Evolutionary conservation across 2,113 vertebrate genomes (phyloP).

Genomic region (Nicator chloris): DNA sequence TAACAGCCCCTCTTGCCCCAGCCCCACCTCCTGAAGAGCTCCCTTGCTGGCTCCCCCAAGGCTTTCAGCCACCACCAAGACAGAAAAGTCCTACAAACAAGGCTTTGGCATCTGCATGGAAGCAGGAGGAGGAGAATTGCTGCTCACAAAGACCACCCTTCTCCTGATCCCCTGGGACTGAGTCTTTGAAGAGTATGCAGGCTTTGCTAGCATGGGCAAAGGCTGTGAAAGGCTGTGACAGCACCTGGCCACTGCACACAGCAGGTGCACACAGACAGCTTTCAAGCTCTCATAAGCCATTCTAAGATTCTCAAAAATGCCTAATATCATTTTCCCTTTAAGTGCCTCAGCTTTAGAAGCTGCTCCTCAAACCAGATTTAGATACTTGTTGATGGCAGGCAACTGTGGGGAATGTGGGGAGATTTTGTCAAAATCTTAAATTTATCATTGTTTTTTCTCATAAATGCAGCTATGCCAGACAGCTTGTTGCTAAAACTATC

Average conservation of each 20-base stretch:
- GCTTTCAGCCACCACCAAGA: not conserved
- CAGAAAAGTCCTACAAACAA: not conserved
- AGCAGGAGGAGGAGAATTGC: not conserved
- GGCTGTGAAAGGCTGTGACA: not conserved
- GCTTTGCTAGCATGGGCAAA: not conserved
- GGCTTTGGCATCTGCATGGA: not conserved
- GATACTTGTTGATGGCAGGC: not conserved
- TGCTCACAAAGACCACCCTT: not conserved
- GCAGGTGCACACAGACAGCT: fast-evolving
- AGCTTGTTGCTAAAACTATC: not conserved
- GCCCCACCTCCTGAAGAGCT: not conserved
- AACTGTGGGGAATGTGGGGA: not conserved
- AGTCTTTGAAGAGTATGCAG: fast-evolving
- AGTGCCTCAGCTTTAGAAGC: not conserved
- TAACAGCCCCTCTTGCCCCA: not conserved
- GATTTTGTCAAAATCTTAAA: not conserved
- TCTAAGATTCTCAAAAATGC: not conserved
- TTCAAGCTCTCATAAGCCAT: not conserved
- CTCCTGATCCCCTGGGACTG: not conserved
- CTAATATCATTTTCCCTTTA: not conserved
- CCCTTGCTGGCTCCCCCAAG: not conserved
- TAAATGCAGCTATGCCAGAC: not conserved
- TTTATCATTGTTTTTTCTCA: not conserved
- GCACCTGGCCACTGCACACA: not conserved
- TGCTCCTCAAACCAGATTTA: not conserved